Percentiles rank a stretch among this genome's conserved stretches.
Conservation (phyloP, 2,113 vertebrate genomes). For the Proteles cristata region DNA sequence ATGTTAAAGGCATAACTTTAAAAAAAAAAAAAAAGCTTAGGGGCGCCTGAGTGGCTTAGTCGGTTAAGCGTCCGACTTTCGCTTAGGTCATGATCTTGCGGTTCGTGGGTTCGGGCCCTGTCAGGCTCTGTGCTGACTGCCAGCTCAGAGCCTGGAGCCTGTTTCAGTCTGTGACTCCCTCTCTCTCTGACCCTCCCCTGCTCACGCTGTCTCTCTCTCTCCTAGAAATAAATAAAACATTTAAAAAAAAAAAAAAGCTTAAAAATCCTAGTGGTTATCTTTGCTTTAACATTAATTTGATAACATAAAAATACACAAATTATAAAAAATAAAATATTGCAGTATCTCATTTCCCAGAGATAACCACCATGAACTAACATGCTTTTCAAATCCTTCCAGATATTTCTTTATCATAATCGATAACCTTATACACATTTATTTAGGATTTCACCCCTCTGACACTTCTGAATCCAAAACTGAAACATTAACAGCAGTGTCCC, state of each 20-base stretch:
- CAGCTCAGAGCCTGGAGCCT: too few species aligned
- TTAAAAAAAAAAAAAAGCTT: neutral
- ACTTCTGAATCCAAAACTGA: constrained; percentile 41
- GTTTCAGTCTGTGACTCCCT: too few species aligned
- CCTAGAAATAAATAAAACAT: too few species aligned
- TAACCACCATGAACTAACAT: neutral
- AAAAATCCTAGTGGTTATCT: neutral
- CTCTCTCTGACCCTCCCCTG: too few species aligned
- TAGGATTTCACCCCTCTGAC: neutral
- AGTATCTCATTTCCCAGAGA: constrained; percentile 13
- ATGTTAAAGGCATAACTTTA: neutral
- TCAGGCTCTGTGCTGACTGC: too few species aligned
- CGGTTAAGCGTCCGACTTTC: too few species aligned
- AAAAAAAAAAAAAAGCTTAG: neutral
- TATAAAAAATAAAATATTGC: constrained; percentile 34
- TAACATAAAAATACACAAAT: neutral
- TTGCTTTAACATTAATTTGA: constrained; percentile 28
- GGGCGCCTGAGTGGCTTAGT: too few species aligned
- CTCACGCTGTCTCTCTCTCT: too few species aligned
- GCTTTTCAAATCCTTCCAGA: neutral
- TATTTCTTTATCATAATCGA: constrained; percentile 15
- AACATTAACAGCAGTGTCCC: neutral
- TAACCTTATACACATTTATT: neutral
- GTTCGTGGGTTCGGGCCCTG: too few species aligned
- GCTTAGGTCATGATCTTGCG: too few species aligned